Base-by-base conservation (phyloP, 2,113 vertebrate genomes). In the Serilophus lunatus region DNA sequence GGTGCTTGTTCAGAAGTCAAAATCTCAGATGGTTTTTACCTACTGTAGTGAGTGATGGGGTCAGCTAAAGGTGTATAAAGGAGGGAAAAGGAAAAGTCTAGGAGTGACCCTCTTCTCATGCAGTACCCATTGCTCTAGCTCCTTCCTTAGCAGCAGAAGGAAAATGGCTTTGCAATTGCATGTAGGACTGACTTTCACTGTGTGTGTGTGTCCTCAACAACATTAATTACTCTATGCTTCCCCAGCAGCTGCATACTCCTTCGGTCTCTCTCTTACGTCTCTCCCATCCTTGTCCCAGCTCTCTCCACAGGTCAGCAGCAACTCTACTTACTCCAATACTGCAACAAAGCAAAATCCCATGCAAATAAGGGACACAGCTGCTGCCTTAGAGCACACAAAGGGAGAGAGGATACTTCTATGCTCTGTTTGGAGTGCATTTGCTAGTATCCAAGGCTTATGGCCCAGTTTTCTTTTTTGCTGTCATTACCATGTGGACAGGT, bases 41-140 rank as follows among this genome's bases (percentile, higher is more conserved):
- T 57, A 31, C 40, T 28, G 0, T 4, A 6, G 18, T 9, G 11
- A 14, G 5, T 10, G 20, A 9, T 6, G 35, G 16, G 15, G 3
- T 49, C 2, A 0, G 25, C 36, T 51, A 20, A 50, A 54, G 51
- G 18, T 51, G 13, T 28, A 42, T 44, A 81, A 71, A 63, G n/a
- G 31, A 35, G 5, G 14, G 16, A 86, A 66, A 59, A 22, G 45
- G 18, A 33, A 5, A 33, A 31, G n/a, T 9, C 26, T 17, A 13
- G 51, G 15, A 66, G 18, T 24, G 10, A 26, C 18, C 13, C 3
- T 59, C 7, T 84, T 8, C 49, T 64, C 44, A 5, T 28, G 44
- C 35, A 1, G 0, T 54, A 31, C 24, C 20, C 42, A 9, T 16
- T 35, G n/a, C 28, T 68, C 26, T 31, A 57, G 44, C 38, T 10